A percentile compares a stretch with the other conserved stretches of the same genome.
Evolutionary conservation across 2,888 invertebrate species (phyloP).

Genomic region (Tanypteryx hageni): DNA sequence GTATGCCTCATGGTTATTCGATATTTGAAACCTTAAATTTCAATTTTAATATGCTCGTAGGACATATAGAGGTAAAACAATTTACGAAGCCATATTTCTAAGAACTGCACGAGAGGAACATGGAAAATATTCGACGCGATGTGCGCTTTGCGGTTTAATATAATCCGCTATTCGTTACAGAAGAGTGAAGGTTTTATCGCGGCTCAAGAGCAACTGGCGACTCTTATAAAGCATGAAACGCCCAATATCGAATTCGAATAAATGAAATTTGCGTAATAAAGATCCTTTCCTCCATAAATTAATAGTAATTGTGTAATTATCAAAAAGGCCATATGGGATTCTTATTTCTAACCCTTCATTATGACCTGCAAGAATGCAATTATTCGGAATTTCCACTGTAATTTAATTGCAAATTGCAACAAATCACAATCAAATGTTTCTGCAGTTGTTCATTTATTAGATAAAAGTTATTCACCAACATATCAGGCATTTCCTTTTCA

Average conservation of each 20-base stretch:
- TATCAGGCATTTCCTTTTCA: too few relatives aligned
- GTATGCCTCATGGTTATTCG: constrained; percentile 10
- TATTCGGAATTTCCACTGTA: too few relatives aligned
- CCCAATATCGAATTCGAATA: not conserved
- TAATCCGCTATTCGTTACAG: not conserved
- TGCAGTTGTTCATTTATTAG: too few relatives aligned
- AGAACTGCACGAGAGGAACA: not conserved
- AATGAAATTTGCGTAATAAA: not conserved
- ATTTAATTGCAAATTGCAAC: too few relatives aligned
- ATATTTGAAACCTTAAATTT: not conserved
- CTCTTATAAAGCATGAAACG: not conserved
- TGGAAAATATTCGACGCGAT: not conserved
- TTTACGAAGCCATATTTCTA: constrained; percentile 23
- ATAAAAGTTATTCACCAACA: too few relatives aligned
- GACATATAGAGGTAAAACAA: not conserved
- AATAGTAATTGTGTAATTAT: too few relatives aligned
- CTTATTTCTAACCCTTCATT: too few relatives aligned
- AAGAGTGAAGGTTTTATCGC: not conserved
- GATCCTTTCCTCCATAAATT: too few relatives aligned
- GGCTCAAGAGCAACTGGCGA: not conserved
- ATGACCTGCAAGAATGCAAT: too few relatives aligned
- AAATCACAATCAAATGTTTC: too few relatives aligned
- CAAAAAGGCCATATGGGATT: too few relatives aligned
- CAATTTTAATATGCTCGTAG: not conserved
- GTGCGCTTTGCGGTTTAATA: not conserved